Evolutionary conservation across 2,113 vertebrate genomes (phyloP).

Genomic region (Rhinolophus ferrumequinum): DNA sequence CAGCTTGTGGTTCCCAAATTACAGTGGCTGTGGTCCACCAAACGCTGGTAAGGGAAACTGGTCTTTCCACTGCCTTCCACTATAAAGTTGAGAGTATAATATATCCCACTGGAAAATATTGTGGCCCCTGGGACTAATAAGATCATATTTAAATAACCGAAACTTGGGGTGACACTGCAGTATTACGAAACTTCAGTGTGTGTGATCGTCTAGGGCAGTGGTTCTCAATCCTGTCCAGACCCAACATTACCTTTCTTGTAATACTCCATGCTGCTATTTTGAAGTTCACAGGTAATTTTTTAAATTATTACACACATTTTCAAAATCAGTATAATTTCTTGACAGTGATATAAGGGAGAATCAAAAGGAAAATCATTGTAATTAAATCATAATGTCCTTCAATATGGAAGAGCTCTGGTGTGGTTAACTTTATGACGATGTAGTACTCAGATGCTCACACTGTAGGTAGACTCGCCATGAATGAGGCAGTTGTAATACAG

Average conservation of each 20-base stretch:
- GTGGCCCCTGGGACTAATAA: not conserved
- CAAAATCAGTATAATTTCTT: not conserved
- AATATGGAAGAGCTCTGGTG: not conserved
- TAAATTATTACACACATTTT: not conserved
- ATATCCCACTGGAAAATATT: not conserved
- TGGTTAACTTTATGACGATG: not conserved
- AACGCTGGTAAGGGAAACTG: not conserved
- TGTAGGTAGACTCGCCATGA: not conserved
- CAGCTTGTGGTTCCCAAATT: not conserved
- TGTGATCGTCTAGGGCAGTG: not conserved
- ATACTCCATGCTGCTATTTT: not conserved
- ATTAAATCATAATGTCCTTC: not conserved
- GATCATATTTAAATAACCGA: not conserved
- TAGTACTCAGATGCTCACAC: not conserved
- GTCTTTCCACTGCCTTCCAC: not conserved
- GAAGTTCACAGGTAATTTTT: not conserved
- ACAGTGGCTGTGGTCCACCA: not conserved
- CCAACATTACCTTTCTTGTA: not conserved
- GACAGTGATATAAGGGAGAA: not conserved
- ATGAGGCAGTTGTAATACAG: not conserved
- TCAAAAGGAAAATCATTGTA: not conserved
- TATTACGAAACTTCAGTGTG: not conserved
- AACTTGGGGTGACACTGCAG: not conserved
- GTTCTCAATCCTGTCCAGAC: not conserved
- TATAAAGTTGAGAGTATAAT: not conserved